phyloP scores from a whole-genome alignment of 1,140 invertebrate genomes.

The Drosophila nigromelanica region DNA sequence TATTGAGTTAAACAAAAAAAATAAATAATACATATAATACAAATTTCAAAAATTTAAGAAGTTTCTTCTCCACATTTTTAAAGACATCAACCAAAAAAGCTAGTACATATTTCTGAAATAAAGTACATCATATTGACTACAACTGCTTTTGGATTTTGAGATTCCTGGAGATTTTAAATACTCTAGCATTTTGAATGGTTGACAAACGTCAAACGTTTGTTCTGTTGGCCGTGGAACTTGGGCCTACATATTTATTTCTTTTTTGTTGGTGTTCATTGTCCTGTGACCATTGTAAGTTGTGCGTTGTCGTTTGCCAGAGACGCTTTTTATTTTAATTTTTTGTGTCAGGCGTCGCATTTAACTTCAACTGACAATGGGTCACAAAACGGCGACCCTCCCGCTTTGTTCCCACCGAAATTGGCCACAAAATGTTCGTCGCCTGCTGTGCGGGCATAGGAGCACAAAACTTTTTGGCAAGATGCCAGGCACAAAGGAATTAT shows the following conservation, averaged over 20 bases:
- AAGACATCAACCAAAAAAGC: too few relatives aligned
- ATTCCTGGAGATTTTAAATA: slow-evolving; percentile 37
- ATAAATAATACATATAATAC: too few relatives aligned
- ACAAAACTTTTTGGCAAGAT: slow-evolving; percentile 69
- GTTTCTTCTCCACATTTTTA: too few relatives aligned
- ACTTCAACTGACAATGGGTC: slow-evolving; percentile 75
- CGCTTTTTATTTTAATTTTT: slow-evolving; percentile 29
- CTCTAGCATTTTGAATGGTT: slow-evolving; percentile 48
- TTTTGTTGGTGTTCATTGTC: slow-evolving; percentile 30
- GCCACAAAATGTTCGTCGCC: slow-evolving; percentile 77
- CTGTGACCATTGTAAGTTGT: slow-evolving; percentile 46
- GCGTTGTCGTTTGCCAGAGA: slow-evolving; percentile 23
- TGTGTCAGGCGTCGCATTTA: slow-evolving; percentile 53
- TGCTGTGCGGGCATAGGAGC: slow-evolving; percentile 50
- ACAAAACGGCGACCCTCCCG: slow-evolving; percentile 44
- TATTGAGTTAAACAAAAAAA: too few relatives aligned
- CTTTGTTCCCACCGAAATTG: slow-evolving; percentile 55
- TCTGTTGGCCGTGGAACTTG: slow-evolving; percentile 5
- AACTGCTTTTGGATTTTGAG: not conserved
- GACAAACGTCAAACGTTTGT: slow-evolving; percentile 50
- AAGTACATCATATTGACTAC: not conserved
- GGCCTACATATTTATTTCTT: not conserved
- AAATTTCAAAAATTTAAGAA: too few relatives aligned
- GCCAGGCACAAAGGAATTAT: slow-evolving; percentile 74
- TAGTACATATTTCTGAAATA: too few relatives aligned